Conservation (phyloP, 2,797 vertebrate genomes). For the Siniperca undulata region DNA sequence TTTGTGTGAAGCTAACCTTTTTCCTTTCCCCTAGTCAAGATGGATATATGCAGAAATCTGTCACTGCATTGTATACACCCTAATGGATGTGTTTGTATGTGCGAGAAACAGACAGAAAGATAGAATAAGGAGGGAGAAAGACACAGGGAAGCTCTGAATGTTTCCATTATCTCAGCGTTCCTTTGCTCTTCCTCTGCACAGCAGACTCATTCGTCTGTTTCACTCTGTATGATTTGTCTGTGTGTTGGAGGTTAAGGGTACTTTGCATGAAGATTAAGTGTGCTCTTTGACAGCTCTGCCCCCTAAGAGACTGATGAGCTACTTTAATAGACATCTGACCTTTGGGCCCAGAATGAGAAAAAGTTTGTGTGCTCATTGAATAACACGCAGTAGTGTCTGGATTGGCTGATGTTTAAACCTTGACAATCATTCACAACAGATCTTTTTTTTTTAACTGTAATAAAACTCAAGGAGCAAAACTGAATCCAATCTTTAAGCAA, state of each 20-base stretch:
- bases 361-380: conserved; percentile 49
- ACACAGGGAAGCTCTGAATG: conserved; percentile 14
- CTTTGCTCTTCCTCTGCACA: conserved; percentile 32
- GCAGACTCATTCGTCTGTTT: conserved; percentile 55
- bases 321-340: conserved; percentile 71
- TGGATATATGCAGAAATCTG: conserved; percentile 69
- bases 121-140: background rate
- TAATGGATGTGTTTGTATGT: conserved; percentile 35
- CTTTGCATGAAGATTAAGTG: conserved; percentile 77
- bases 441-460: background rate
- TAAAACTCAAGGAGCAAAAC: background rate
- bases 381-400: conserved; percentile 2
- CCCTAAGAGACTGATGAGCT: conserved; percentile 60
- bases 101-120: conserved; percentile 24
- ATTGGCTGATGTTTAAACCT: conserved; percentile 21
- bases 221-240: conserved; percentile 50
- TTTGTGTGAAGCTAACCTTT: conserved; percentile 52
- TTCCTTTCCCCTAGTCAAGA: conserved; percentile 51
- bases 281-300: conserved; percentile 63
- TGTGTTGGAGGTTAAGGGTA: conserved; percentile 68
- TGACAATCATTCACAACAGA: background rate
- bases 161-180: conserved; percentile 52
- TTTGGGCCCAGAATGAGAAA: conserved; percentile 68
- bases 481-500: background rate
- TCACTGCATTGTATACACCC: conserved; percentile 43